Evolutionary conservation across 1,140 invertebrate species (phyloP), one percentile per base, ranked within the genome.

Genomic region (Heliconius melpomene): DNA sequence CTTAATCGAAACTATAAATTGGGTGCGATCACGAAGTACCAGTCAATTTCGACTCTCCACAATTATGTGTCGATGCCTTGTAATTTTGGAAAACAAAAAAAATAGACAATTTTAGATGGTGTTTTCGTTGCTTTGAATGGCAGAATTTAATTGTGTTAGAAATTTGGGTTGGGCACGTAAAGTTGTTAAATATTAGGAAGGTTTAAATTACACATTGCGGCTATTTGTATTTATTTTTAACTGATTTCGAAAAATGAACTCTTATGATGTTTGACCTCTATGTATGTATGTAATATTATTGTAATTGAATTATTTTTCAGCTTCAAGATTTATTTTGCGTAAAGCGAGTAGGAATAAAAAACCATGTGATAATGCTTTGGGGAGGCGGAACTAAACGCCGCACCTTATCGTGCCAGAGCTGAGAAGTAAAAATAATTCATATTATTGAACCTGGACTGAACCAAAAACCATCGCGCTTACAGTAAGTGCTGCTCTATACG

Each of bases 1-100:
- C 81, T 83, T 83, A 81, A 84, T 84, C 77, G 81, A 71, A 79
- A 77, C 66, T 57, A 79, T 75, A 84, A 84, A 84, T 84, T 84
- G 83, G 57, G 74, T 77, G 74, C 76, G 75, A 52, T 81, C 83
- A 84, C 81, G 83, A 80, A 77, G 79, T 23, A n/a, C 66, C 23
- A 80, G 70, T 72, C 70, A 54, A 77, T 77, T 66, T 72, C 72
- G 77, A 79, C 82, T 79, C 78, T 77, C 74, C 75, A 75, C 73
- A 79, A 82, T 84, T 84, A 84, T 75, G 72, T 74, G 40, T 79
- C 76, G 73, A 79, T 82, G 54, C 57, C 57, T 81, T 78, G 73
- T 80, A 82, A 84, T 84, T 81, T 79, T 77, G 75, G 72, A 71
- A 80, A 74, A 76, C 16, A 78, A 72, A 78, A 78, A 72, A 60